These are phyloP conservation scores for Cetonia aurata DNA, from an alignment of 2,888 invertebrate species.

Conservation along the genomic window DNA sequence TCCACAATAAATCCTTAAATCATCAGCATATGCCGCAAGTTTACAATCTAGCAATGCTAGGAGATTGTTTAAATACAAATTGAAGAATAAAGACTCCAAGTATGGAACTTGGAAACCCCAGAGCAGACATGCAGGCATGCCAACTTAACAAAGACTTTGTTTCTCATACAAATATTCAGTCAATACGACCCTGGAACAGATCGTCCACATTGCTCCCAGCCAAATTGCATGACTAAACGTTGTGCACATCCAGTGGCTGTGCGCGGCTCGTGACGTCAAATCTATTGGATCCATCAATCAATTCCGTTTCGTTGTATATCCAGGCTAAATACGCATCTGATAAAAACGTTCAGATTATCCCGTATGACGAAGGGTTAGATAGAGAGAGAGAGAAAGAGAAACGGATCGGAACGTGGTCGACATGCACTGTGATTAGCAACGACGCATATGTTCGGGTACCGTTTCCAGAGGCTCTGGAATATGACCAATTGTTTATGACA, in stretches of 20 bases:
- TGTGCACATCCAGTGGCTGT: constrained; percentile 53
- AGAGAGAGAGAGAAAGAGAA: neutral
- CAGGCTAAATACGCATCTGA: neutral
- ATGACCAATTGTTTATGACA: constrained; percentile 66
- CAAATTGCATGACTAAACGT: constrained; percentile 33
- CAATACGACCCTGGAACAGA: constrained; percentile 6
- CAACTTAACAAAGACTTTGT: too few species aligned
- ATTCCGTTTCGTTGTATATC: constrained; percentile 24
- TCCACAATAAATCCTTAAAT: too few species aligned
- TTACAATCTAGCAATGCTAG: too few species aligned
- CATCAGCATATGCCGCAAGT: too few species aligned
- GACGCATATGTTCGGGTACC: constrained; percentile 60
- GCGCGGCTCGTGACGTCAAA: constrained; percentile 54
- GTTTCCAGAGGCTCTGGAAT: constrained; percentile 61
- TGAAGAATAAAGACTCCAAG: too few species aligned
- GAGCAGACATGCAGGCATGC: too few species aligned
- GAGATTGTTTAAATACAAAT: too few species aligned
- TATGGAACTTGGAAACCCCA: too few species aligned
- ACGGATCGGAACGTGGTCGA: neutral
- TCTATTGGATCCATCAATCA: constrained; percentile 52
- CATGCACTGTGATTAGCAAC: constrained; percentile 44
- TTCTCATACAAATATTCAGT: neutral
- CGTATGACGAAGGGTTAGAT: neutral
- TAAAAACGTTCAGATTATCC: constrained; percentile 10
- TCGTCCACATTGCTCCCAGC: neutral